Evolutionary conservation across 2,113 vertebrate species (phyloP).

Genomic region (Hiodon tergisus): DNA sequence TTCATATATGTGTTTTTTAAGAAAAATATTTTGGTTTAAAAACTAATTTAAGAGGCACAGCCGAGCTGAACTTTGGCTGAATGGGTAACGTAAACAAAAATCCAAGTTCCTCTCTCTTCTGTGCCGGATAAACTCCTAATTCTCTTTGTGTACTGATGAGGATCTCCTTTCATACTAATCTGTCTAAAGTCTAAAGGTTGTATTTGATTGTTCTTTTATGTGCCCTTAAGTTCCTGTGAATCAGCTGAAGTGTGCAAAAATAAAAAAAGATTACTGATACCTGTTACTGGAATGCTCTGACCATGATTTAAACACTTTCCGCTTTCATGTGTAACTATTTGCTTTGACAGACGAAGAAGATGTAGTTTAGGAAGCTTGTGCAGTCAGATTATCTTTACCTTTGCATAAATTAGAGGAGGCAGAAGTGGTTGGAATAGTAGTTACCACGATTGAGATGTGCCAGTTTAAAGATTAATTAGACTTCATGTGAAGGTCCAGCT

Average conservation of each 20-base stretch:
- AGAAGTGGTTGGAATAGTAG: background rate
- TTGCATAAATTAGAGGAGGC: background rate
- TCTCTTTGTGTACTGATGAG: background rate
- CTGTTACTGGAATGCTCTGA: background rate
- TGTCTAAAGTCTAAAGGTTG: slow-evolving; percentile 17
- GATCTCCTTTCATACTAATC: background rate
- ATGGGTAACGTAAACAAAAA: background rate
- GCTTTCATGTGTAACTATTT: background rate
- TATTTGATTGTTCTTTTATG: slow-evolving; percentile 1
- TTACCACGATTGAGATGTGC: background rate
- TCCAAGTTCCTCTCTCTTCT: background rate
- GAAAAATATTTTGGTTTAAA: no score
- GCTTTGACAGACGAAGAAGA: background rate
- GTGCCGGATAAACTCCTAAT: background rate
- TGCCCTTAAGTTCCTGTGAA: background rate
- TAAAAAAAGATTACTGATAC: background rate
- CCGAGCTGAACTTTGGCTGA: no score
- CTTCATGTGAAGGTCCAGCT: background rate
- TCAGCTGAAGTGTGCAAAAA: background rate
- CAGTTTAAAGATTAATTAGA: slow-evolving; percentile 9
- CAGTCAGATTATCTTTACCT: background rate
- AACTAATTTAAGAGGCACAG: no score
- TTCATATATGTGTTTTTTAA: no score
- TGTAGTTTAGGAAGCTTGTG: background rate
- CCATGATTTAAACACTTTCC: background rate